Percentiles rank a stretch among this genome's conserved stretches.
Evolutionary conservation across 2,888 invertebrate genomes (phyloP).

Genomic region (Orthosia cruda): DNA sequence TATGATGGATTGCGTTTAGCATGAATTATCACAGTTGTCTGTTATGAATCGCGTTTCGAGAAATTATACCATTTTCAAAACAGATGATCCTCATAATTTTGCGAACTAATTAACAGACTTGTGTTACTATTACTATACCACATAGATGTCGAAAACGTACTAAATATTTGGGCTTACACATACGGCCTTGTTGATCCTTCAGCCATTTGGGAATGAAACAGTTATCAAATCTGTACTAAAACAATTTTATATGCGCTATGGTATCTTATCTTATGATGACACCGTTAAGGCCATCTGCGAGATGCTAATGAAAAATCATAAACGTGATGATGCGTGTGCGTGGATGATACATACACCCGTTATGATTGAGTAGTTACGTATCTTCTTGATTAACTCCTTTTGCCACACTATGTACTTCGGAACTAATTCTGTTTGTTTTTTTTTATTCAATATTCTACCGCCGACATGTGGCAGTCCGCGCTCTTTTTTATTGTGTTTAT

Average conservation of each 20-base stretch:
- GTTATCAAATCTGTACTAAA: slow-evolving; percentile 35
- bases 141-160: too few species aligned
- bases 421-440: too few species aligned
- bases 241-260: slow-evolving; percentile 4
- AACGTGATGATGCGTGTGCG: slow-evolving; percentile 9
- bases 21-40: slow-evolving; percentile 22
- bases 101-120: slow-evolving; percentile 22
- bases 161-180: background rate
- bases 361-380: background rate
- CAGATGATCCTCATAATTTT: slow-evolving; percentile 21
- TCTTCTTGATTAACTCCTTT: background rate
- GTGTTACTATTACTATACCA: slow-evolving; percentile 11
- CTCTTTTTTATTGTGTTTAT: too few species aligned
- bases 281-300: slow-evolving; percentile 27
- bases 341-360: background rate
- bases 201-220: slow-evolving; percentile 4
- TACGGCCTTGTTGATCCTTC: background rate
- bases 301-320: slow-evolving; percentile 23
- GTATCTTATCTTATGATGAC: slow-evolving; percentile 42
- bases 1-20: slow-evolving; percentile 2
- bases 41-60: slow-evolving; percentile 13
- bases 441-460: too few species aligned
- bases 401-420: too few species aligned
- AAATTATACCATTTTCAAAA: slow-evolving; percentile 11
- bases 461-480: too few species aligned